Conservation (phyloP, 2,113 vertebrate species). For the Hiodon alosoides region DNA sequence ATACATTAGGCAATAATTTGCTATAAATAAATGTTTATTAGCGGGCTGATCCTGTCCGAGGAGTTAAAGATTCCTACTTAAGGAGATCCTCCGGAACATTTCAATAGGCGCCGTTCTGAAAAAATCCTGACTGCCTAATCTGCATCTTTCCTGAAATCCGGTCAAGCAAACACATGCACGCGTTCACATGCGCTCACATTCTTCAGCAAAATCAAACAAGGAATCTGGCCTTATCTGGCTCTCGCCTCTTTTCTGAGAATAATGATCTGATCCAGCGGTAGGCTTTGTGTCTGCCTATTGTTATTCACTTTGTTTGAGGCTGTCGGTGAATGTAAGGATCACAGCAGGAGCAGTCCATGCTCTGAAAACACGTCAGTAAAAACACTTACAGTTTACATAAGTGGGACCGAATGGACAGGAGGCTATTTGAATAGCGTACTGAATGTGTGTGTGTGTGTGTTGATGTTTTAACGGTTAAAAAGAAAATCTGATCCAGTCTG, state of each 20-base stretch:
- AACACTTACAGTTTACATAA: background rate
- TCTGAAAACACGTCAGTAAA: background rate
- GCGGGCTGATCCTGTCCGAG: conserved; percentile 75
- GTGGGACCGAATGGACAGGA: background rate
- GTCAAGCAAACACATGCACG: no score
- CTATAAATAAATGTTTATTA: conserved; percentile 99
- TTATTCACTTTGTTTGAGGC: no score
- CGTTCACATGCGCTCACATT: background rate
- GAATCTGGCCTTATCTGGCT: no score
- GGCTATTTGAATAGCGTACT: no score
- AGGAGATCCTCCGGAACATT: conserved; percentile 50
- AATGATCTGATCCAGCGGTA: no score
- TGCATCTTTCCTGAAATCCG: background rate
- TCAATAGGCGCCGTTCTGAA: conserved; percentile 35
- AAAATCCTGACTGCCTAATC: background rate
- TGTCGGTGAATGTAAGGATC: background rate
- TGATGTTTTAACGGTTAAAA: no score
- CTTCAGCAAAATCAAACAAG: conserved; percentile 1
- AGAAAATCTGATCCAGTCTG: no score
- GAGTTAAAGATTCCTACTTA: conserved; percentile 69
- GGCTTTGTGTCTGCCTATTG: no score
- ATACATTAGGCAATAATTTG: conserved; percentile 99
- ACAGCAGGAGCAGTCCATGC: background rate
- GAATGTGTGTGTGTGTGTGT: no score
- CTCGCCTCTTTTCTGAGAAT: no score